Base-by-base conservation (phyloP, 2,888 invertebrate species). In the Xylota segnis region DNA sequence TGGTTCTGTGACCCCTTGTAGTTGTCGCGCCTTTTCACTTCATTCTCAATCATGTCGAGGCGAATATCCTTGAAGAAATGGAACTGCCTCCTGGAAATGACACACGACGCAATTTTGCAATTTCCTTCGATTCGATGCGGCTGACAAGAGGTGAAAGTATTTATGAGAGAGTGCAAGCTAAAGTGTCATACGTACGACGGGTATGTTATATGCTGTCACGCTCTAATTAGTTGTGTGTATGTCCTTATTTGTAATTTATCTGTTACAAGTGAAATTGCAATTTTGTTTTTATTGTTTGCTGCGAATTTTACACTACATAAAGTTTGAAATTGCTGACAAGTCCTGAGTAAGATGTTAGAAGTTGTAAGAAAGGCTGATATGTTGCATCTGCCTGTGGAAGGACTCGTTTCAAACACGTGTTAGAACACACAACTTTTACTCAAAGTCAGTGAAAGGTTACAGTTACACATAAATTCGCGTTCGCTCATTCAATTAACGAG, bases 81-180 rank as follows among this genome's bases (percentile, higher is more conserved):
- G 9, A 16, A 14, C 34, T n/a, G 5, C 9, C 1, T 34, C 3
- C 32, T 50, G 9, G 65, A 56, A 45, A 61, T 27, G 84, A 84
- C 79, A 84, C 79, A 84, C 84, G 79, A 71, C 75, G 83, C 14
- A 29, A 68, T 79, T 76, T 81, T 32, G 76, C 81, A 76, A 86
- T 72, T 61, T 72, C 63, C 52, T 82, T 77, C 86, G 66, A 82
- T 82, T 76, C 72, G 82, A 76, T 72, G 56, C 66, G 82, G 76
- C 72, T 82, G 71, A 77, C 71, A 77, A 86, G 68, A 86, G 86
- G 86, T 86, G 86, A 86, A 82, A 68, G 82, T 82, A 86, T 82
- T 81, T 82, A 82, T 68, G 61, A 66, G 50, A 76, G 65, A 59
- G 72, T 52, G 61, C 47, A 66, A 71, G 54, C 76, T 37, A 77